phyloP scores from a whole-genome alignment of 2,113 vertebrate genomes.

The Nanorana parkeri region DNA sequence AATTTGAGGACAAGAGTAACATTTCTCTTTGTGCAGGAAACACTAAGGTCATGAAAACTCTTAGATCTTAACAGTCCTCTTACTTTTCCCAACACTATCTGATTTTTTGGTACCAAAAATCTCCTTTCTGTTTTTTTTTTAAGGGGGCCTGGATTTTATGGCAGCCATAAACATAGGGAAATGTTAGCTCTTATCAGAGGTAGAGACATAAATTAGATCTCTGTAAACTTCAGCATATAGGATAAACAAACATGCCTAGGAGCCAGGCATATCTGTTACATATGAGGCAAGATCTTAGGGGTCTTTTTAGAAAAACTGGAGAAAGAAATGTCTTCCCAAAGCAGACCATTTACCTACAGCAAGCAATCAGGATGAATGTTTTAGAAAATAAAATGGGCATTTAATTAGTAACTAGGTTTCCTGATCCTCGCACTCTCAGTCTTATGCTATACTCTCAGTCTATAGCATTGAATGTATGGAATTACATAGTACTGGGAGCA shows the following conservation, averaged over 20 bases:
- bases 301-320: too few species aligned
- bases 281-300: too few species aligned
- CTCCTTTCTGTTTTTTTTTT: neutral
- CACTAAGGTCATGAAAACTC: neutral
- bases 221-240: neutral
- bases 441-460: too few species aligned
- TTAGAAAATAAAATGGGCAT: too few species aligned
- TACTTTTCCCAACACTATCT: neutral
- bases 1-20: neutral
- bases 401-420: too few species aligned
- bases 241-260: slow-evolving; percentile 14
- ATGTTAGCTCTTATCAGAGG: slow-evolving; percentile 12
- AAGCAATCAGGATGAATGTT: too few species aligned
- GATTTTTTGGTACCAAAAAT: neutral
- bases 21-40: neutral
- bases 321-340: too few species aligned
- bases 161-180: slow-evolving; percentile 1
- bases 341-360: too few species aligned
- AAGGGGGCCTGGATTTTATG: slow-evolving; percentile 20
- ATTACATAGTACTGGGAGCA: too few species aligned
- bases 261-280: neutral
- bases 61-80: neutral
- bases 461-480: too few species aligned
- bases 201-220: slow-evolving; percentile 3
- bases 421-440: too few species aligned